Base-by-base conservation (phyloP, 2,888 invertebrate species). In the Cheilosia pagana region DNA sequence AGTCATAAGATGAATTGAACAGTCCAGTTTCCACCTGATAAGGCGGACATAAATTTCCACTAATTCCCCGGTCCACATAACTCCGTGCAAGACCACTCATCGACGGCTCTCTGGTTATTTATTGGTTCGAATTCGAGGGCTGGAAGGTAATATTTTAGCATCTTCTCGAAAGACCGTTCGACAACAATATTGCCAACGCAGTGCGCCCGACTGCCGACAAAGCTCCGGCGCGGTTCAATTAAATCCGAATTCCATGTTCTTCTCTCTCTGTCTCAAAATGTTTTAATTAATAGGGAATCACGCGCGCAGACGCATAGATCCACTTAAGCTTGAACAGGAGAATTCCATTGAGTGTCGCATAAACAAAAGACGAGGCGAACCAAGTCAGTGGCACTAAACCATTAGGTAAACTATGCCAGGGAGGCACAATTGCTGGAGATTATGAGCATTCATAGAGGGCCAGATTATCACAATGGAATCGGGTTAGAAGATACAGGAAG, bases 341-440 rank as follows among this genome's bases (percentile, higher is more conserved):
- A 76, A 76, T 76, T 52, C 81, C 76, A 76, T 81, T 52, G 76
- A 41, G 57, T 23, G 57, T 59, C 81, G 59, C 55, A 71, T 43
- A 55, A 81, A 68, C 55, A 55, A 65, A 21, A 53, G 53, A 25
- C 4, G 23, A 19, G 16, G 31, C 31, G 4, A 50, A n/a, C 23
- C 35, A 28, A 71, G 59, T 81, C 76, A 53, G 81, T 81, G 81
- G 81, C 81, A 81, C 81, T 76, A 81, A 81, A 45, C 81, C 81
- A 81, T 81, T 81, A 81, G 76, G 81, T 71, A 76, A 81, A 76
- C 70, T 81, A 65, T 81, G 59, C 70, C 65, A 52, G 52, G 53
- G 70, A 65, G 70, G 76, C 52, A 63, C 81, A 81, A 81, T 81
- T 68, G 63, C 70, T 14, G 45, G 45, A 76, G 74, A 75, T 68